Conservation (phyloP, 2,888 invertebrate genomes). For the Drosophila prolongata region DNA sequence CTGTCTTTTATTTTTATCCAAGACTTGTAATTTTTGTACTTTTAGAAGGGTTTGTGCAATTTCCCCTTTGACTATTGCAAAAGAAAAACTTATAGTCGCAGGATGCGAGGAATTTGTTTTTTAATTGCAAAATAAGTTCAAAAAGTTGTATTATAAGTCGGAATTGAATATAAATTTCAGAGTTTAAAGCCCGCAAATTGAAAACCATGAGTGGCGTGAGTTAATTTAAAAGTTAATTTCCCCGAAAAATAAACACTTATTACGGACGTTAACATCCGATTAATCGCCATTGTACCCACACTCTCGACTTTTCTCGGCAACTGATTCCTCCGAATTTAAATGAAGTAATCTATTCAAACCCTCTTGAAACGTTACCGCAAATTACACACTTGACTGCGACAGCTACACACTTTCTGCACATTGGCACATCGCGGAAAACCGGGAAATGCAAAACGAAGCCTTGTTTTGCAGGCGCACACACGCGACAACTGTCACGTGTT, state of each 20-base stretch:
- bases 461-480: constrained; percentile 47
- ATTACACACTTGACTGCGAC: constrained; percentile 76
- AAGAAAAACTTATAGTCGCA: constrained; percentile 46
- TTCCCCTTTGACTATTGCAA: constrained; percentile 48
- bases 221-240: constrained; percentile 12
- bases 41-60: constrained; percentile 43
- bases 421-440: constrained; percentile 37
- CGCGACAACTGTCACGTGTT: constrained; percentile 77
- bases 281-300: constrained; percentile 1
- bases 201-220: background rate
- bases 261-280: constrained; percentile 12
- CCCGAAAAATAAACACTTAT: constrained; percentile 1
- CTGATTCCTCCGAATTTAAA: constrained; percentile 9
- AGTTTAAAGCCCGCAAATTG: background rate
- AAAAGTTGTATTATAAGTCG: constrained; percentile 6
- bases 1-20: constrained; percentile 45
- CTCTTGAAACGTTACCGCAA: constrained; percentile 54
- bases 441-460: constrained; percentile 60
- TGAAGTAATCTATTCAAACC: constrained; percentile 55
- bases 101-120: constrained; percentile 72
- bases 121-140: constrained; percentile 72
- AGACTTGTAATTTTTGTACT: constrained; percentile 35
- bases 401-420: constrained; percentile 45
- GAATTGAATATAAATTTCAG: background rate
- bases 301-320: background rate